Evolutionary conservation across 2,888 invertebrate species (phyloP).

Genomic region (Pheosia gnoma): DNA sequence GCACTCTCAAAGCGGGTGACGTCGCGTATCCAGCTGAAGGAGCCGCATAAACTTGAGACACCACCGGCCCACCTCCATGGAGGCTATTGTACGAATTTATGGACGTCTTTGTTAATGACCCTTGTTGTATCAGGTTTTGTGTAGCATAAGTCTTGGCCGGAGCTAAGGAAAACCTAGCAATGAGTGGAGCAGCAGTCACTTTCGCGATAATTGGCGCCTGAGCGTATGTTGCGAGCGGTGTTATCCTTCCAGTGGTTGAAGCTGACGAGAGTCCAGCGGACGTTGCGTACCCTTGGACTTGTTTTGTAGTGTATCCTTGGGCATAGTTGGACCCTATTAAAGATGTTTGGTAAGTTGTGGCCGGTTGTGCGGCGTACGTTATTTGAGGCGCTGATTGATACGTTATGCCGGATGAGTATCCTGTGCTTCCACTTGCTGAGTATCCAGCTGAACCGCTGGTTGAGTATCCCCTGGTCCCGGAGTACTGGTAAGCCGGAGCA

Average conservation of each 20-base stretch:
- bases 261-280: conserved; percentile 75
- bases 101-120: conserved; percentile 71
- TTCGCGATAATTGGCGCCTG: conserved; percentile 81
- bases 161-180: conserved; percentile 64
- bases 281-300: conserved; percentile 82
- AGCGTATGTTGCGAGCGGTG: conserved; percentile 72
- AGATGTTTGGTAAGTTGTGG: conserved; percentile 48
- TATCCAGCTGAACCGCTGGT: conserved; percentile 38
- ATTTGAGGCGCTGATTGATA: conserved; percentile 62
- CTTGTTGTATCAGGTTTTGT: conserved; percentile 66
- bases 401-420: conserved; percentile 47
- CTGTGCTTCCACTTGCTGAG: conserved; percentile 31
- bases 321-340: conserved; percentile 48
- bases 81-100: conserved; percentile 63
- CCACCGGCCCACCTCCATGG: conserved; percentile 70
- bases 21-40: conserved; percentile 68
- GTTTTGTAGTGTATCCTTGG: conserved; percentile 53
- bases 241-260: conserved; percentile 61
- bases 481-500: conserved; percentile 37
- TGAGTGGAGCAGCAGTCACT: conserved; percentile 76
- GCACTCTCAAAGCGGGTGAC: conserved; percentile 60
- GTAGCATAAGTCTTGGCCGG: conserved; percentile 62
- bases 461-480: conserved; percentile 39
- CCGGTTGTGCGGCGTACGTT: conserved; percentile 62
- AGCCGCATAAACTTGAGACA: conserved; percentile 75